Base-by-base conservation (phyloP, 2,797 vertebrate species). In the Aselliscus stoliczkanus region DNA sequence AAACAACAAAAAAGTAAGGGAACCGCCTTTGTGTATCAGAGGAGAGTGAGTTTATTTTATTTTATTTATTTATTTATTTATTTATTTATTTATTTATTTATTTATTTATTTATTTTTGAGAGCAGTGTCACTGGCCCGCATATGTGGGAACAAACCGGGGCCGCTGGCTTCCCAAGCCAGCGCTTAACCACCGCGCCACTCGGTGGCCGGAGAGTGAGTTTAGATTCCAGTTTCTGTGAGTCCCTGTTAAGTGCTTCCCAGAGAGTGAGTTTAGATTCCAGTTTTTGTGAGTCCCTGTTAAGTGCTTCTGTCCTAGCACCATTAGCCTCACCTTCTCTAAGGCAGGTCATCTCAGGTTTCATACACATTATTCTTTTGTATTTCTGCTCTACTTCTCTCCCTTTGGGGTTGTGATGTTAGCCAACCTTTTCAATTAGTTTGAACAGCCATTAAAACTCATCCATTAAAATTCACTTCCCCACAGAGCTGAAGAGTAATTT, bases 401-500 rank as follows among this genome's bases (percentile, higher is more conserved):
- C 69, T 20, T 83, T 91, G 39, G 58, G 27, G 31, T 14, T 86
- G 80, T 50, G 62, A 75, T 60, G 56, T 69, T 69, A 25, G 81
- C 84, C 87, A 93, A 31, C 27, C 54, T 89, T 96, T 95, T 92
- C 96, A 83, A 52, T 93, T 93, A 96, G 65, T 65, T 84, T 85
- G 70, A 96, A 72, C 70, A 92, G 72, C 65, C 85, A 88, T 94
- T 96, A 95, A 95, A 90, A 90, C 72, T 62, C 37, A 77, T 88
- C 94, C 94, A 94, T 96, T 96, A 94, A 96, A 93, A 96, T 88
- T 85, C 81, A 90, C 60, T 94, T 97, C 77, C 77, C 90, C 65
- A 70, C n/a, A 73, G 81, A 94, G 96, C 42, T 88, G 44, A 87
- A 90, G 90, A 72, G 70, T 67, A 75, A 93, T 96, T 96, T 94